Base-by-base conservation (phyloP, 2,797 vertebrate genomes). In the Xerus rutilus region DNA sequence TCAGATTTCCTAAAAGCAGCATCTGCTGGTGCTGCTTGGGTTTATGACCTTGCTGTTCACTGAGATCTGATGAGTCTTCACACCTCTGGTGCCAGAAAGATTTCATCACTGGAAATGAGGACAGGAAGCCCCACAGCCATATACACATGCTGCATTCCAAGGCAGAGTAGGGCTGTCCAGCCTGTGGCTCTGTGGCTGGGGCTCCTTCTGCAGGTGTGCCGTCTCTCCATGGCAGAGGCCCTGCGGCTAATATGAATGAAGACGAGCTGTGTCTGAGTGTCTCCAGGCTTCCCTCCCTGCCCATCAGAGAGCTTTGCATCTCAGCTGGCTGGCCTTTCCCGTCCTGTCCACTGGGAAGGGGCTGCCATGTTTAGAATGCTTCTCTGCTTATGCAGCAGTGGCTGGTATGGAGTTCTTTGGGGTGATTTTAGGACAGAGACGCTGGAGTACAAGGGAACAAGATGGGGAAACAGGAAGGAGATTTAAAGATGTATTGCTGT, bases 241-340 rank as follows among this genome's bases (percentile, higher is more conserved):
- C 13, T 0, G 0, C 2, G 12, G 15, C 21, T 25, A 52, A 70
- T 39, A 0, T 35, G 67, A 30, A 28, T 20, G n/a, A 20, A 17
- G 35, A 35, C 3, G 73, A 72, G 23, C 23, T 4, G 3, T 14
- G 8, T 12, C 4, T 3, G 11, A 35, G 62, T 0, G 2, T 7
- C 18, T 25, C 78, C 39, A 0, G 73, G 30, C 14, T 6, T 15
- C 14, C 7, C 18, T 4, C 7, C 52, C 67, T 39, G 57, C 35
- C 28, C 14, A 4, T 62, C 7, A 25, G 67, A 45, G 18, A 45
- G 14, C 49, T 65, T 45, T 70, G 62, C 17, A 0, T 43, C 8
- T 12, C 3, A 4, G 57, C 32, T 1, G 1, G 18, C 30, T 91
- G 8, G 0, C 30, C 28, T 39, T n/a, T 2, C 9, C 47, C 59